Conservation (phyloP, 2,113 vertebrate genomes). For the Tinamus guttatus region DNA sequence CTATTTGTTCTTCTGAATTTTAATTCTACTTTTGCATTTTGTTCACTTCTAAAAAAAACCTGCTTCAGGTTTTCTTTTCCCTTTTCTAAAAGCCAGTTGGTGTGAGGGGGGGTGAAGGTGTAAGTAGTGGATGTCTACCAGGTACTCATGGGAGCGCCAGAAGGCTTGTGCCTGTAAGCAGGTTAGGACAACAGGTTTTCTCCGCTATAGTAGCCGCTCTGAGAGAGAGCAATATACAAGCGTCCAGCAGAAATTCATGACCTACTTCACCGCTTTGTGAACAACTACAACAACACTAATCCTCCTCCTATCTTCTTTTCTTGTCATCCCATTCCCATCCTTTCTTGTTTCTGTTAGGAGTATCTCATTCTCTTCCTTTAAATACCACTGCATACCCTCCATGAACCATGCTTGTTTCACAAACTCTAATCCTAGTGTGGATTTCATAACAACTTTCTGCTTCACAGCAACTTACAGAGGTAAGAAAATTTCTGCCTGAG, state of each 20-base stretch:
- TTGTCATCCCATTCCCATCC: background rate
- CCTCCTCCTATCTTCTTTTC: background rate
- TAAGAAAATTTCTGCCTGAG: background rate
- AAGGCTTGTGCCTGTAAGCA: background rate
- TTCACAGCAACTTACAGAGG: background rate
- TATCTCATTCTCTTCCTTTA: background rate
- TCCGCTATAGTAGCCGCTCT: background rate
- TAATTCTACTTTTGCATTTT: background rate
- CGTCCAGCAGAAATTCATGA: background rate
- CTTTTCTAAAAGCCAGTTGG: background rate
- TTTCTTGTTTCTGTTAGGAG: background rate
- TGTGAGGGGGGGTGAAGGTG: background rate
- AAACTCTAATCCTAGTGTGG: background rate
- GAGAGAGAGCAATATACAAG: background rate
- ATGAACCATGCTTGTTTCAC: background rate
- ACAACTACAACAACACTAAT: background rate
- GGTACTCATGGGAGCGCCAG: background rate
- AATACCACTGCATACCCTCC: background rate
- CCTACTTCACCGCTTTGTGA: background rate
- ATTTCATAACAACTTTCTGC: background rate
- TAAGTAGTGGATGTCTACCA: background rate
- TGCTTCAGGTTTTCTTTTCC: accelerated
- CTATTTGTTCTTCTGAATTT: background rate
- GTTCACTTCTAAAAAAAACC: background rate
- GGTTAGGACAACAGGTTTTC: background rate